phyloP scores from a whole-genome alignment of 2,797 vertebrate genomes.

The Mallotus villosus region DNA sequence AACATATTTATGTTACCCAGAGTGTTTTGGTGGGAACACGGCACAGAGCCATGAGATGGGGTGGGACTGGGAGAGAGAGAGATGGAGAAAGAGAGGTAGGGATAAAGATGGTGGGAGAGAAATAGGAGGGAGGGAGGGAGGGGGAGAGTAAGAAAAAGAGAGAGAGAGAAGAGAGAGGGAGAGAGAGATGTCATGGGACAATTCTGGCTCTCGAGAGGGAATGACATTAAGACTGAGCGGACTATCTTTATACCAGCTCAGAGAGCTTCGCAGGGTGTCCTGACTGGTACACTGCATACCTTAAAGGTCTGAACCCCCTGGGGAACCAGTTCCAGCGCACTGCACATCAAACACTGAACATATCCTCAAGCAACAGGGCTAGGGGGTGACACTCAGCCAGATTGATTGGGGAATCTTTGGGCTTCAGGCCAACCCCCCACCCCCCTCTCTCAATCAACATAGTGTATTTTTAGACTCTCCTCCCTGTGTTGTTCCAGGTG shows the following conservation, averaged over 20 bases:
- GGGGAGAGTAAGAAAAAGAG: not conserved
- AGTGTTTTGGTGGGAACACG: not conserved
- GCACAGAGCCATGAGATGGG: not conserved
- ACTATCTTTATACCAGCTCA: not conserved
- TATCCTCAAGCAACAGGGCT: not conserved
- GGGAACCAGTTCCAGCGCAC: not conserved
- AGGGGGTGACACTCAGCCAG: not conserved
- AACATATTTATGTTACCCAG: not conserved
- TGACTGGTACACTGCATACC: not conserved
- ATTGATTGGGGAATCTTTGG: not conserved
- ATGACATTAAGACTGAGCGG: not conserved
- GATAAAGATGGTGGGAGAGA: too few relatives aligned
- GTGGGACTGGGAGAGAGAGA: constrained; percentile 8
- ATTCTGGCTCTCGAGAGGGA: not conserved
- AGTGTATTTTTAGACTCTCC: constrained; percentile 53
- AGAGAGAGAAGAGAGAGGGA: not conserved
- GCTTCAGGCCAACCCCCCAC: not conserved
- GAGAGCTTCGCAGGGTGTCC: not conserved
- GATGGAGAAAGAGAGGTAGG: not conserved
- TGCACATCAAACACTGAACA: not conserved
- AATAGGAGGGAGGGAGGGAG: not conserved
- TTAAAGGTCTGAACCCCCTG: not conserved
- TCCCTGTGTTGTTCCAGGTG: constrained; percentile 54
- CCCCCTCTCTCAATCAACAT: constrained; percentile 9
- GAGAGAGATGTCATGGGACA: not conserved